phyloP scores from a whole-genome alignment of 2,113 vertebrate genomes.

The Equus quagga region DNA sequence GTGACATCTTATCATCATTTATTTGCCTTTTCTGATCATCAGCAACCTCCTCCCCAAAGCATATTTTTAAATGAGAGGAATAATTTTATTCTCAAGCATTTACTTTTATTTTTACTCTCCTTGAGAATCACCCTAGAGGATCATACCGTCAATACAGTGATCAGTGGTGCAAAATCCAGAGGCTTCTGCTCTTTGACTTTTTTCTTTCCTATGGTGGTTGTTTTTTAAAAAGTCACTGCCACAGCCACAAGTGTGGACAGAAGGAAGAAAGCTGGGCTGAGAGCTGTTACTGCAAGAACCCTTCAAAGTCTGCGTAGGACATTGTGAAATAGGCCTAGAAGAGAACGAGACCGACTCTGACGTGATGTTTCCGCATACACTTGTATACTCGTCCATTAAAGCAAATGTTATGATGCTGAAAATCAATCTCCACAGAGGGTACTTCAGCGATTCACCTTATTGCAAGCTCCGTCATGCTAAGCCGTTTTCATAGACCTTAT shows the following conservation, averaged over 20 bases:
- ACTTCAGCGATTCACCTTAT: neutral
- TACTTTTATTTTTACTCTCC: slow-evolving; percentile 74
- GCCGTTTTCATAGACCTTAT: neutral
- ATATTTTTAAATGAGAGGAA: slow-evolving; percentile 72
- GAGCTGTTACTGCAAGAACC: neutral
- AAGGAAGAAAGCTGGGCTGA: neutral
- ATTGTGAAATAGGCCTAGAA: neutral
- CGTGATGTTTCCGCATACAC: neutral
- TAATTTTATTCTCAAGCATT: slow-evolving; percentile 70
- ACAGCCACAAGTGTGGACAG: neutral
- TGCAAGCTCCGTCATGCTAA: neutral
- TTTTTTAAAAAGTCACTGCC: neutral
- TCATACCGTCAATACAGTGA: neutral
- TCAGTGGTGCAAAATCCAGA: neutral
- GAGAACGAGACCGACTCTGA: neutral
- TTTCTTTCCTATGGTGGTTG: neutral
- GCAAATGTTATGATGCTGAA: neutral
- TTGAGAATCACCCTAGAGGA: slow-evolving; percentile 51
- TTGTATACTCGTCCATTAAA: neutral
- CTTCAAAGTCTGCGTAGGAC: neutral
- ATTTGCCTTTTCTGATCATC: slow-evolving; percentile 75
- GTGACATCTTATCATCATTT: slow-evolving; percentile 74
- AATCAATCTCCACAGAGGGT: neutral
- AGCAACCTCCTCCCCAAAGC: slow-evolving; percentile 53
- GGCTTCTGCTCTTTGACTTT: neutral